Base-by-base conservation (phyloP, 2,888 invertebrate genomes). In the Latrodectus elegans region DNA sequence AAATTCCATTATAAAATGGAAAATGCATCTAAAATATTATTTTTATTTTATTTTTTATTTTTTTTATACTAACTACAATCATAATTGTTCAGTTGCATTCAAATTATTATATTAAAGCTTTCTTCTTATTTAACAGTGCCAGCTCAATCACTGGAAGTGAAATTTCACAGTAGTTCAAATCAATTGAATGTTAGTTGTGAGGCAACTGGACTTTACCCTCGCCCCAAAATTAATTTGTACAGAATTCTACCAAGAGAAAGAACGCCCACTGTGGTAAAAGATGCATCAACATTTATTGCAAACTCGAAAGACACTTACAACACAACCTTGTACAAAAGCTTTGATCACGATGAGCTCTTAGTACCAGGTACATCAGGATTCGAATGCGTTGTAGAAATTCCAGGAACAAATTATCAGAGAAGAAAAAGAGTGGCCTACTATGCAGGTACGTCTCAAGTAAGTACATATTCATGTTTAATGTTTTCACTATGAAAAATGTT, bases 321-420 rank as follows among this genome's bases (percentile, higher is more conserved):
- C 60, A 70, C 81, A 38, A 71, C 82, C 12, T 38, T 89, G 60
- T 68, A 75, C 55, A 80, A 60, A 55, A 80, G 74, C 49, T 89
- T 89, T 55, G 82, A 68, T 10, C 60, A 67, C 3, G 68, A 80
- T 1, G 86, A 86, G 60, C 72, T 88, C 10, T 64, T 67, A 9
- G 22, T 51, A 8, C 78, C 84, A 9, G 73, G 60, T 17, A 82
- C 89, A 3, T 64, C 84, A 0, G 84, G 80, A 8, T 90, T 90
- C 71, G 90, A 90, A 65, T 90, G 90, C 64, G 85, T 89, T 0
- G 85, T 90, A 1, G 84, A 87, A 65, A 89, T 89, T 49, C 89
- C 89, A 11, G 90, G 89, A 26, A 88, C 89, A 17, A 87, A 89
- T 72, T 88, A 90, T 75, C 88, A 89, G n/a, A 75, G 67, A 26